Conservation (phyloP, 1,140 invertebrate species). For the Wasmannia auropunctata region DNA sequence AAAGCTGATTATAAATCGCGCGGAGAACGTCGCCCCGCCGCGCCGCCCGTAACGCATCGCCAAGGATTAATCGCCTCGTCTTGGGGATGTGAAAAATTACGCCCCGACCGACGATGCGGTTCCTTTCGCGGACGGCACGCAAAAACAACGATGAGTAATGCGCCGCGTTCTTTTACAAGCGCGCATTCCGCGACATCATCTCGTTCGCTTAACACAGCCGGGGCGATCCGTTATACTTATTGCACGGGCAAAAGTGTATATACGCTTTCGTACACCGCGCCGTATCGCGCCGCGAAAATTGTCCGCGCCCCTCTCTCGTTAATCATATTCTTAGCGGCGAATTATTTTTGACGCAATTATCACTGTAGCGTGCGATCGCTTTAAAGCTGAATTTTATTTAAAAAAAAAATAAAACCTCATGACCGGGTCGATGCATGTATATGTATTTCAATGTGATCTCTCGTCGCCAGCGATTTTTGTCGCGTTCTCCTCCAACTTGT, state of each 20-base stretch:
- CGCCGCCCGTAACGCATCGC: not conserved
- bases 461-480: conserved; percentile 8
- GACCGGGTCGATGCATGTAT: not conserved
- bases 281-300: conserved; percentile 3
- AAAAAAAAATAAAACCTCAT: not conserved
- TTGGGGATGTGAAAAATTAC: conserved; percentile 57
- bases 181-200: conserved; percentile 44
- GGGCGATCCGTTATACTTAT: conserved; percentile 46
- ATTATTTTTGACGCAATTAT: not conserved
- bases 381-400: not conserved
- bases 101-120: conserved; percentile 43
- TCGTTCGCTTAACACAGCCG: conserved; percentile 21
- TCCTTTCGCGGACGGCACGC: conserved; percentile 43
- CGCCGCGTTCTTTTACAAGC: conserved; percentile 20
- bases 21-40: conserved; percentile 24
- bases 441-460: not conserved
- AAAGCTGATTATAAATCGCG: conserved; percentile 67
- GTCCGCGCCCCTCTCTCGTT: not conserved
- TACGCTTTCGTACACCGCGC: not conserved
- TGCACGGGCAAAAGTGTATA: conserved; percentile 2
- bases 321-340: not conserved
- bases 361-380: not conserved
- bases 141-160: conserved; percentile 54
- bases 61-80: conserved; percentile 57
- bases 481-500: not conserved